phyloP scores from a whole-genome alignment of 2,888 invertebrate genomes.

The Macrosiphum euphorbiae region DNA sequence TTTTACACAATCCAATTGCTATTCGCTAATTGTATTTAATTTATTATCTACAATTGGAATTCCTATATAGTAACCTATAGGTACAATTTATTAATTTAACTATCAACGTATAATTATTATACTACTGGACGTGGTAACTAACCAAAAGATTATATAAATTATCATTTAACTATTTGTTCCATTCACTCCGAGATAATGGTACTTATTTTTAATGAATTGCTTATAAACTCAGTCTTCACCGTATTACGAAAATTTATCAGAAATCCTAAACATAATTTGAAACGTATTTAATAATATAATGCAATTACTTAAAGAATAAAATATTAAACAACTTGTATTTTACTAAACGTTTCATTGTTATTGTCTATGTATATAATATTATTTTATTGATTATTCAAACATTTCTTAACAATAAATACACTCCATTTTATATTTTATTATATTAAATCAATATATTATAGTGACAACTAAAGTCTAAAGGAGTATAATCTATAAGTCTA shows the following conservation, averaged over 20 bases:
- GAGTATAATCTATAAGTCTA: not conserved
- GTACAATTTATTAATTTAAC: not conserved
- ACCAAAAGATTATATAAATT: not conserved
- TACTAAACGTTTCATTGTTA: not conserved
- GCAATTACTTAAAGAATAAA: not conserved
- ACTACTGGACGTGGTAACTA: not conserved
- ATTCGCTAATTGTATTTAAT: not conserved
- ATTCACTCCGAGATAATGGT: not conserved
- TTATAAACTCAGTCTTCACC: not conserved
- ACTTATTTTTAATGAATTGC: not conserved
- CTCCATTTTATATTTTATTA: not conserved
- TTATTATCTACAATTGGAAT: not conserved
- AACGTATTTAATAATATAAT: not conserved
- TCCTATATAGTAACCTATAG: not conserved
- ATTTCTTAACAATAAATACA: not conserved
- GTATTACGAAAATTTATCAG: not conserved
- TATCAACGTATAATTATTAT: not conserved
- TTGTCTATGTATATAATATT: not conserved
- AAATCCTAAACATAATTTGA: not conserved
- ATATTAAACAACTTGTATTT: not conserved
- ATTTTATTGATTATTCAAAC: not conserved
- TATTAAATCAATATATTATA: not conserved
- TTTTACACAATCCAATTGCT: not conserved
- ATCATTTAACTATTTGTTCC: not conserved
- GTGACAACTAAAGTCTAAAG: not conserved